phyloP scores from a whole-genome alignment of 2,797 vertebrate species.

The Hippoglossus hippoglossus region DNA sequence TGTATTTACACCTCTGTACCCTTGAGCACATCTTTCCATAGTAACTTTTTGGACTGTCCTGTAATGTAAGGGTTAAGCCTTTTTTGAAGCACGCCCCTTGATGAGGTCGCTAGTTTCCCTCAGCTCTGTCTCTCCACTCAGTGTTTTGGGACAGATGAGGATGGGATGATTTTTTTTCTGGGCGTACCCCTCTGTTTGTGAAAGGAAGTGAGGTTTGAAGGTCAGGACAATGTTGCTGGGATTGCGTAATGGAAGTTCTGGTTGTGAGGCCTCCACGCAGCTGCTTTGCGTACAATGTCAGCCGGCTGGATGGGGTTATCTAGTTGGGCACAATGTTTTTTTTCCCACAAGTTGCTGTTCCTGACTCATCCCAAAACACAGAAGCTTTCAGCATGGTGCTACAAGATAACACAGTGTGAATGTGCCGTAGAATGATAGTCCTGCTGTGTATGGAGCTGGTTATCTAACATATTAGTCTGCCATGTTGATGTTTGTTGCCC shows the following conservation, averaged over 20 bases:
- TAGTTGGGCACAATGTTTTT: constrained; percentile 16
- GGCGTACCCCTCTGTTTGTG: constrained; percentile 60
- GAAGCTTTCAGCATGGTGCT: constrained; percentile 37
- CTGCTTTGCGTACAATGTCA: constrained; percentile 31
- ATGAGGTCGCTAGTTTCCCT: constrained; percentile 61
- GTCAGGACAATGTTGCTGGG: constrained; percentile 68
- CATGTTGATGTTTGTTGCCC: constrained; percentile 44
- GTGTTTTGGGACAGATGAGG: constrained; percentile 42
- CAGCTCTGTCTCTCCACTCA: constrained; percentile 48
- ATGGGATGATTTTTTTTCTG: constrained; percentile 32
- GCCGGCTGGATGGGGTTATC: constrained; percentile 46
- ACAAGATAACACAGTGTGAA: constrained; percentile 52
- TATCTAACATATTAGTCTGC: constrained; percentile 44
- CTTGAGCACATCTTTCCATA: not conserved
- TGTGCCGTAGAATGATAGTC: constrained; percentile 31
- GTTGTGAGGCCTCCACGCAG: constrained; percentile 26
- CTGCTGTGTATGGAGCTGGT: constrained; percentile 16
- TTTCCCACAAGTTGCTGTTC: constrained; percentile 23
- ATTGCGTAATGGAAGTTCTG: constrained; percentile 61
- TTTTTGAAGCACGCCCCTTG: constrained; percentile 28
- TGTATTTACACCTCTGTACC: not conserved
- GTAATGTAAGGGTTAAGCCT: constrained; percentile 35
- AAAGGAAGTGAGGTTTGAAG: constrained; percentile 80
- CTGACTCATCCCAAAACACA: constrained; percentile 61
- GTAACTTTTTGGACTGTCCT: not conserved